phyloP scores from a whole-genome alignment of 2,113 vertebrate genomes.

The Thryonomys swinderianus region DNA sequence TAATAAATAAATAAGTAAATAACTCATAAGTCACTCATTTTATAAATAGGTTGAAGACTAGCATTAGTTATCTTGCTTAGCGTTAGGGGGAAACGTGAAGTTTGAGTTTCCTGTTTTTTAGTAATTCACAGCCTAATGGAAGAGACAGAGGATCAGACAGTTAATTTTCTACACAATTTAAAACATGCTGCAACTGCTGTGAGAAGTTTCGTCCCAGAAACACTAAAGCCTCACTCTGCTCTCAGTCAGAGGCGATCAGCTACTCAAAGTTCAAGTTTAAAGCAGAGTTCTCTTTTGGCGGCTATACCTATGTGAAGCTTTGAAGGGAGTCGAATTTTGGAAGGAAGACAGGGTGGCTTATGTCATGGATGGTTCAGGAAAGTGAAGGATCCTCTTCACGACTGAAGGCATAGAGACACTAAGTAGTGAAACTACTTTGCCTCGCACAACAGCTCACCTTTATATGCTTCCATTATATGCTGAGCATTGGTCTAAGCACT shows the following conservation, averaged over 20 bases:
- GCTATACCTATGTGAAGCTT: background rate
- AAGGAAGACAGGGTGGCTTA: background rate
- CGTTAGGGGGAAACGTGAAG: background rate
- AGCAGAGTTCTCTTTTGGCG: background rate
- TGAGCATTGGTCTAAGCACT: background rate
- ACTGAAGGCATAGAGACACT: background rate
- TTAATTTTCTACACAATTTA: conserved; percentile 42
- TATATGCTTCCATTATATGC: background rate
- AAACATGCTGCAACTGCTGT: background rate
- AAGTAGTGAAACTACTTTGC: background rate
- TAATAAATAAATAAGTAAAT: background rate
- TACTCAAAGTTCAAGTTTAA: background rate
- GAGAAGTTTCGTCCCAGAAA: background rate
- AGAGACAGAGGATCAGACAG: background rate
- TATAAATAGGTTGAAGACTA: background rate
- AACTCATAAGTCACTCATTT: background rate
- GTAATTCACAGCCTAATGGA: background rate
- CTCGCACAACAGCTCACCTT: background rate
- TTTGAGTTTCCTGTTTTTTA: background rate
- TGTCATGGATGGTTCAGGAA: background rate
- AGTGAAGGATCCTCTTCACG: background rate
- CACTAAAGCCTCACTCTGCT: background rate
- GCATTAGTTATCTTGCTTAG: background rate
- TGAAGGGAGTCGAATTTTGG: too few relatives aligned
- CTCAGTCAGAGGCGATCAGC: background rate